These are phyloP conservation scores for Hozukius guyotensis DNA, from an alignment of 2,797 vertebrate genomes.

Conservation along the genomic window DNA sequence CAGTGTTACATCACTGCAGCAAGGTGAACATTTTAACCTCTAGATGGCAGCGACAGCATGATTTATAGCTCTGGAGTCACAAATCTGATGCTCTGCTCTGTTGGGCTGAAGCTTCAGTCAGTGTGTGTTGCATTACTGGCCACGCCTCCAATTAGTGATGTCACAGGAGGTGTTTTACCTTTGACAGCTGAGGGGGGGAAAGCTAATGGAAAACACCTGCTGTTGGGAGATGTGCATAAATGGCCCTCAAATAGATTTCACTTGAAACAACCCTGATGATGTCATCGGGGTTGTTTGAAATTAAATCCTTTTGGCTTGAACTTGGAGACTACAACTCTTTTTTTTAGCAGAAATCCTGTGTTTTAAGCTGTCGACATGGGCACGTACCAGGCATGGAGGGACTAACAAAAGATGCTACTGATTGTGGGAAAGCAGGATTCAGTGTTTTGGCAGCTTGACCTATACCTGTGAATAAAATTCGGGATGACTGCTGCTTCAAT, in stretches of 20 bases:
- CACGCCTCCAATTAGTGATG: not conserved
- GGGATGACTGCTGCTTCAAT: not conserved
- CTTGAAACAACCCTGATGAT: too few relatives aligned
- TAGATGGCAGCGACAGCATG: conserved; percentile 50
- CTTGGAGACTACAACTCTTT: not conserved
- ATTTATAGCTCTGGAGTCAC: not conserved
- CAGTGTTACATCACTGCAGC: not conserved
- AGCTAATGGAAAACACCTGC: too few relatives aligned
- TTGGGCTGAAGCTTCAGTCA: not conserved
- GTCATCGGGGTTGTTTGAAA: too few relatives aligned
- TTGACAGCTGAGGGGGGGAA: too few relatives aligned
- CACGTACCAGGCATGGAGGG: too few relatives aligned
- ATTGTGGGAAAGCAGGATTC: too few relatives aligned
- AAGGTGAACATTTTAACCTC: not conserved
- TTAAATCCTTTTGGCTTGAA: too few relatives aligned
- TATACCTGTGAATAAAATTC: not conserved
- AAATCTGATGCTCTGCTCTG: not conserved
- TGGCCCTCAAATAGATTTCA: not conserved
- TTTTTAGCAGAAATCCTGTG: not conserved
- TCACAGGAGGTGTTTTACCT: too few relatives aligned
- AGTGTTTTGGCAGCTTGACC: too few relatives aligned
- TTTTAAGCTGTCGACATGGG: too few relatives aligned
- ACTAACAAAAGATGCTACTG: too few relatives aligned
- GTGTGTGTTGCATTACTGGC: not conserved
- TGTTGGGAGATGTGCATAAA: not conserved